A percentile compares a stretch with the other conserved stretches of the same genome.
Evolutionary conservation across 2,113 vertebrate species (phyloP).

Genomic region (Vanacampus margaritifer): DNA sequence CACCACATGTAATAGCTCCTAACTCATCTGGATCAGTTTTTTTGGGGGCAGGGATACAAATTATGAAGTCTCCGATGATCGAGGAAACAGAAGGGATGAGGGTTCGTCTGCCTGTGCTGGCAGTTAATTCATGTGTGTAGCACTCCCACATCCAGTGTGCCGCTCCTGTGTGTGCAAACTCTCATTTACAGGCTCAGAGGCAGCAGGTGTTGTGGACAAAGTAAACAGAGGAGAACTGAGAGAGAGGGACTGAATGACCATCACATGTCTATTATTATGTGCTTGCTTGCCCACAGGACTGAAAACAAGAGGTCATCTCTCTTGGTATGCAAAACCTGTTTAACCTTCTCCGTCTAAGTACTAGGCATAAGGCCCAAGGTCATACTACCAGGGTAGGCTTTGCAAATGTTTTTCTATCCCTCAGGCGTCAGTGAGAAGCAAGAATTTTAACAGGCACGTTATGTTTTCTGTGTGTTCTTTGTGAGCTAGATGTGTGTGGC

Average conservation of each 20-base stretch:
- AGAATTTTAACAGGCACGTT: conserved; percentile 45
- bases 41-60: conserved; percentile 20
- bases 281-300: conserved; percentile 42
- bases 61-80: conserved; percentile 27
- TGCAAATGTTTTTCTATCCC: conserved; percentile 47
- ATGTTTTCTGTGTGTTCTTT: conserved; percentile 31
- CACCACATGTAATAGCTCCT: conserved; percentile 31
- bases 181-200: conserved; percentile 64
- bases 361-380: conserved; percentile 53
- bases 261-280: conserved; percentile 40
- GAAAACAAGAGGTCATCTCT: conserved; percentile 40
- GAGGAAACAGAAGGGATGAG: conserved; percentile 28
- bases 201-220: conserved; percentile 58
- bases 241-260: conserved; percentile 36
- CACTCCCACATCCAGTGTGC: conserved; percentile 43
- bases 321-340: conserved; percentile 63
- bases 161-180: conserved; percentile 39
- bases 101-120: conserved; percentile 40
- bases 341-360: conserved; percentile 31
- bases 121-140: conserved; percentile 51
- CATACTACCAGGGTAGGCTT: conserved; percentile 37
- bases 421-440: conserved; percentile 26
- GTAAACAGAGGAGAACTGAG: conserved; percentile 50
- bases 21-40: conserved; percentile 33
- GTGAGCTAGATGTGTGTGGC: conserved; percentile 37